Evolutionary conservation across 2,888 invertebrate species (phyloP).

Genomic region (Andrena praecox): DNA sequence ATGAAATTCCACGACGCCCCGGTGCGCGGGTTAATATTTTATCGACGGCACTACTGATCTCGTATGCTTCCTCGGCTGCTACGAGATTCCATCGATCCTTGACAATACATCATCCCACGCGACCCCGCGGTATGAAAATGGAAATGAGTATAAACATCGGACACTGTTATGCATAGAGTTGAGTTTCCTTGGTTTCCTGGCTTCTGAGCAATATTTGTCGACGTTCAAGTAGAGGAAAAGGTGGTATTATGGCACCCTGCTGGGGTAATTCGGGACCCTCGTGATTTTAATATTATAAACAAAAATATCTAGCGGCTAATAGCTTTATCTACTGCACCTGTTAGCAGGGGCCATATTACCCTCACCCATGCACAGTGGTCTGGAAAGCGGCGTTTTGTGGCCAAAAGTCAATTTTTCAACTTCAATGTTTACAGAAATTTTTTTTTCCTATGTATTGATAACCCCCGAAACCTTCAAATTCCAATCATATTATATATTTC

Average conservation of each 20-base stretch:
- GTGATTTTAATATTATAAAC: too few relatives aligned
- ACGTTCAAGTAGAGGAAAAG: background rate
- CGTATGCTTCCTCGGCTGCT: slow-evolving; percentile 20
- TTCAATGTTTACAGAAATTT: too few relatives aligned
- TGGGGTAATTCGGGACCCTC: too few relatives aligned
- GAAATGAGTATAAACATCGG: background rate
- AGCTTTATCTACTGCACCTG: too few relatives aligned
- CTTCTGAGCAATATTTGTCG: background rate
- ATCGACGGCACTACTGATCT: slow-evolving; percentile 43
- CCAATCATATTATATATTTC: too few relatives aligned
- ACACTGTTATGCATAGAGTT: background rate
- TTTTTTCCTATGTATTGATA: too few relatives aligned
- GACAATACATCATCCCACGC: slow-evolving; percentile 32
- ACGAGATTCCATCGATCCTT: slow-evolving; percentile 38
- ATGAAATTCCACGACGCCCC: slow-evolving; percentile 60
- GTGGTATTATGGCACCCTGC: background rate
- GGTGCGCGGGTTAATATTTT: slow-evolving; percentile 56
- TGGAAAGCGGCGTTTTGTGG: too few relatives aligned
- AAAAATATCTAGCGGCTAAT: too few relatives aligned
- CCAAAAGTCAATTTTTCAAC: too few relatives aligned
- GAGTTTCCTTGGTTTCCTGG: background rate
- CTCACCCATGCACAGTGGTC: too few relatives aligned
- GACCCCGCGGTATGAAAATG: slow-evolving; percentile 19
- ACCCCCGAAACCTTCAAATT: too few relatives aligned
- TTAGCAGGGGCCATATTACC: too few relatives aligned